Percentiles rank a stretch among this genome's conserved stretches.
phyloP scores from a whole-genome alignment of 2,888 invertebrate genomes.

The Amphimallon solstitiale region DNA sequence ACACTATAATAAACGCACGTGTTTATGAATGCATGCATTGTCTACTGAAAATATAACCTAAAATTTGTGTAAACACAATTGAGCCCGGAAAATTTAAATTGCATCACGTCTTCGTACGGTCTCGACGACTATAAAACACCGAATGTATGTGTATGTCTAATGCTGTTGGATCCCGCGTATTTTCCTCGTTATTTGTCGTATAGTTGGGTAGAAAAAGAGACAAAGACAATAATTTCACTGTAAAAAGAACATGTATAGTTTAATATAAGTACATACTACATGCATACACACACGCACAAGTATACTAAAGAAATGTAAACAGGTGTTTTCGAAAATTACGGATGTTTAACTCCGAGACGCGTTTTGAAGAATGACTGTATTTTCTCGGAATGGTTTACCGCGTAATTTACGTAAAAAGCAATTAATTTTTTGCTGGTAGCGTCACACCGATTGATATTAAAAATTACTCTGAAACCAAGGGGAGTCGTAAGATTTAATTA shows the following conservation, averaged over 20 bases:
- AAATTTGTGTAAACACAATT: constrained; percentile 16
- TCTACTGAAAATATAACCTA: constrained; percentile 1
- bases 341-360: constrained; percentile 14
- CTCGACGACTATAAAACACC: constrained; percentile 15
- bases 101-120: not conserved
- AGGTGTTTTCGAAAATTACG: constrained; percentile 25
- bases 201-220: constrained; percentile 22
- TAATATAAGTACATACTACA: not conserved
- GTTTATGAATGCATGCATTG: too few species aligned
- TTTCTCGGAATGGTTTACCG: constrained; percentile 12
- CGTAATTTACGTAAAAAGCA: not conserved
- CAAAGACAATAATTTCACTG: constrained; percentile 14
- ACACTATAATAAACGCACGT: too few species aligned
- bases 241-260: constrained; percentile 7
- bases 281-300: not conserved
- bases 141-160: not conserved
- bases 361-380: constrained; percentile 1
- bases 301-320: constrained; percentile 1
- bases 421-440: not conserved
- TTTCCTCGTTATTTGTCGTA: not conserved
- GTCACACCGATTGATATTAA: too few species aligned
- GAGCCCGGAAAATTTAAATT: constrained; percentile 21
- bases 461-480: too few species aligned
- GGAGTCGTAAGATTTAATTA: too few species aligned
- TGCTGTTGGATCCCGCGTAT: not conserved